Evolutionary conservation across 30 jellyfish, hydroid and myxozoan species (phyloP), one percentile per base, ranked within the genome.

Genomic region (Nemopilema nomurai): DNA sequence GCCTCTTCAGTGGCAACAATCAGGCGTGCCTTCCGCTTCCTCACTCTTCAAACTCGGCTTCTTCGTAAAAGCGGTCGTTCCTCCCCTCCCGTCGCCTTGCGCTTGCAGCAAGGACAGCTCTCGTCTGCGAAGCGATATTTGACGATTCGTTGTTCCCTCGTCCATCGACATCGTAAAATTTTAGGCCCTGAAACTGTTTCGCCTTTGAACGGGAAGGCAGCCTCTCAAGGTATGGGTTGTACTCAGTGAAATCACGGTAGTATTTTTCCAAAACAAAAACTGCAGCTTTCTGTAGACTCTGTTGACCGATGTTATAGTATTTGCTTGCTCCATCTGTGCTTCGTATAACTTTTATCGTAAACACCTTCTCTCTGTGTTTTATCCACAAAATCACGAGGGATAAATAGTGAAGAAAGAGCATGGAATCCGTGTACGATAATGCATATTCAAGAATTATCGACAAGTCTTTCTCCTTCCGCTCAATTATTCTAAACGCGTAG

Each of bases 31-130:
- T 78, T 89, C 51, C 99, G 88, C 83, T 94, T 94, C 76, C 91
- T 79, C 24, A 94, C 91, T 76, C 99, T 83, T 94, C 99, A 76
- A 89, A 86, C 71, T 94, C 99, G 16, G 87, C 90, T 71, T 94
- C 99, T 79, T 94, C 99, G 76, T 94, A 94, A 89, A 94, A 94
- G 18, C 99, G 74, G 80, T 94, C 99, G 83, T 94, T 94, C 65
- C 99, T 80, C 9, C 99, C 99, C 77, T 94, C 96, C 41, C 96
- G 91, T 32, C 99, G 74, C 21, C 99, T 95, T 26, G 97, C 91
- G 1, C 96, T 57, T 29, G 99, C 99, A 30, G 98, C 98, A 27
- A 94, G 89, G 17, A 94, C 95, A 53, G 99, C 99, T 20, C 96
- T 81, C 49, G 99, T 77, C 52, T 89, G 97, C 0, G 99, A 84